A percentile compares a stretch with the other conserved stretches of the same genome.
These are phyloP conservation scores for Heliothis peltigera DNA, from an alignment of 2,888 invertebrate genomes.

Conservation along the genomic window DNA sequence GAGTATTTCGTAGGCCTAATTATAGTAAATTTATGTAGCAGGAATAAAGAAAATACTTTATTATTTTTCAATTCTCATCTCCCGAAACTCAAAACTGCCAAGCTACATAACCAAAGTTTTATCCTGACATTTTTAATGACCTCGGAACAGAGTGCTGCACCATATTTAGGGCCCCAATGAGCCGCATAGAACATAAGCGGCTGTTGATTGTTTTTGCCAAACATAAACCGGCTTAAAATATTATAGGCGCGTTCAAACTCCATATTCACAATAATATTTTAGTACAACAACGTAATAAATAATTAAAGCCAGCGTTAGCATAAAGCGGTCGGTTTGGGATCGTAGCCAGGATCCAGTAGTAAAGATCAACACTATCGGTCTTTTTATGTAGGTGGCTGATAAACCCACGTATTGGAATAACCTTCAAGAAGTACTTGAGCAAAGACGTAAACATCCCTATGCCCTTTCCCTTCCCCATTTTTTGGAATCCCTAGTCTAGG, in stretches of 20 bases:
- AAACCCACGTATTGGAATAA: too few relatives aligned
- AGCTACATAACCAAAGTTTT: neutral
- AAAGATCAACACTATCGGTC: too few relatives aligned
- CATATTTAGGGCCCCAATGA: neutral
- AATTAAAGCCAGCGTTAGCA: slow-evolving; percentile 57
- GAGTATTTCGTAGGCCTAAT: neutral
- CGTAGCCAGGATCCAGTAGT: slow-evolving; percentile 46
- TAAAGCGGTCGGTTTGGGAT: slow-evolving; percentile 37
- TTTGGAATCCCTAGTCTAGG: too few relatives aligned
- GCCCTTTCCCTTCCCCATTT: too few relatives aligned
- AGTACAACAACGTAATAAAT: slow-evolving; percentile 37
- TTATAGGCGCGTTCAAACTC: slow-evolving; percentile 32
- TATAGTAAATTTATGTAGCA: slow-evolving; percentile 4
- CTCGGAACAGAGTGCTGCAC: neutral
- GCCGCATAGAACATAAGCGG: neutral
- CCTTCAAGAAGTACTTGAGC: too few relatives aligned
- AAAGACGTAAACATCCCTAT: too few relatives aligned
- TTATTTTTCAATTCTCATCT: neutral
- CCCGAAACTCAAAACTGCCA: neutral
- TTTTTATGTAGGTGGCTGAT: neutral
- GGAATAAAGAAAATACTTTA: too few relatives aligned
- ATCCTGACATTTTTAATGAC: slow-evolving; percentile 22
- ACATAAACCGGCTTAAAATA: neutral
- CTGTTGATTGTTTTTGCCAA: neutral
- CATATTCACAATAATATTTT: slow-evolving; percentile 14